Conservation (phyloP, 2,113 vertebrate species). For the Oncorhynchus clarkii region DNA sequence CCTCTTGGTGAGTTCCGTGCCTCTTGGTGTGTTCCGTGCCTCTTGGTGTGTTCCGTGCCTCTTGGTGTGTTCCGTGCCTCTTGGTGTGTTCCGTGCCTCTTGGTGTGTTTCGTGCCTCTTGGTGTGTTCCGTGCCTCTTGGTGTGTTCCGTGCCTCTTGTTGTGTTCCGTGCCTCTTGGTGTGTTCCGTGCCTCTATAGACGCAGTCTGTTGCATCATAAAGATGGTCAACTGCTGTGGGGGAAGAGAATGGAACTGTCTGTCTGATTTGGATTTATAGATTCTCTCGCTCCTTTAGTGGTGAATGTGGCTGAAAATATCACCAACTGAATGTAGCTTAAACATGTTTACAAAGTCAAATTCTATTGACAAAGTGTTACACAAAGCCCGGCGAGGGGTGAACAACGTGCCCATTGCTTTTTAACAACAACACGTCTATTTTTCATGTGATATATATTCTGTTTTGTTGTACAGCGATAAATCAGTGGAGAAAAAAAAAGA, state of each 20-base stretch:
- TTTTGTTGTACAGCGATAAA: background rate
- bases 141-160: too few species aligned
- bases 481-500: background rate
- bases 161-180: too few species aligned
- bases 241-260: background rate
- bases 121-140: too few species aligned
- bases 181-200: too few species aligned
- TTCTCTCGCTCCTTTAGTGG: background rate
- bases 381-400: background rate
- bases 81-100: too few species aligned
- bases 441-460: background rate
- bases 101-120: too few species aligned
- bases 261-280: background rate
- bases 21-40: too few species aligned
- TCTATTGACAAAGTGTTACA: background rate
- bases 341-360: background rate
- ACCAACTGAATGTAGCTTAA: background rate
- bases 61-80: too few species aligned
- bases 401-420: background rate
- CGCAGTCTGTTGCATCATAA: too few species aligned
- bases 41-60: too few species aligned
- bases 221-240: background rate
- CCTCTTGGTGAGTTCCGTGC: too few species aligned
- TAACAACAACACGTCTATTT: background rate
- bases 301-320: background rate